These are phyloP conservation scores for Nipponia nippon DNA, from an alignment of 2,113 vertebrate genomes.

Conservation along the genomic window DNA sequence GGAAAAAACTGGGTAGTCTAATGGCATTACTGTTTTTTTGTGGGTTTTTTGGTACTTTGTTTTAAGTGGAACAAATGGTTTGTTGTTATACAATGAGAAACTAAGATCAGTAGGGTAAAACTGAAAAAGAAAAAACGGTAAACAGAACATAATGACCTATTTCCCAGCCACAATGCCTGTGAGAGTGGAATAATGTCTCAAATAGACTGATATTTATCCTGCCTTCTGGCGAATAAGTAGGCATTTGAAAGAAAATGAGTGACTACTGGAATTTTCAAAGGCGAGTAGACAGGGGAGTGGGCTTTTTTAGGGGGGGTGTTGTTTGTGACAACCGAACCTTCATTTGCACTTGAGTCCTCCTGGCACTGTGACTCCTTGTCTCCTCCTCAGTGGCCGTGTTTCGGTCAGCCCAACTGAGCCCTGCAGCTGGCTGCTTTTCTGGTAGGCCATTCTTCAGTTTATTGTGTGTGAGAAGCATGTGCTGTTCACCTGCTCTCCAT, in stretches of 20 bases:
- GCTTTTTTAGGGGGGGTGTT: neutral
- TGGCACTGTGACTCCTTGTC: neutral
- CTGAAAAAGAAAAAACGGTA: neutral
- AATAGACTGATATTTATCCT: neutral
- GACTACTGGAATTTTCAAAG: neutral
- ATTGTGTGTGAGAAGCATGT: neutral
- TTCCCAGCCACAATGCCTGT: neutral
- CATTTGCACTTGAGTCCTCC: fast-evolving
- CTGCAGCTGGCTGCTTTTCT: neutral
- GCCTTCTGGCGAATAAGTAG: neutral
- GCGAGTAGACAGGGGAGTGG: neutral
- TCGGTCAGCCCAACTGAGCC: neutral
- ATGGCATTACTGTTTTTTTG: neutral
- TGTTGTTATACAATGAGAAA: neutral
- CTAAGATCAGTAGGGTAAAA: neutral
- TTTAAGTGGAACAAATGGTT: neutral
- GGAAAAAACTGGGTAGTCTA: neutral
- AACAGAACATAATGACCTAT: neutral
- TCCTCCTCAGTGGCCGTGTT: neutral
- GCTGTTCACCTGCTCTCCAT: neutral
- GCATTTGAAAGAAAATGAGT: neutral
- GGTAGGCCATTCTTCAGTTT: neutral
- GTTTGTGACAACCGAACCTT: neutral
- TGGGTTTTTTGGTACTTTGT: neutral
- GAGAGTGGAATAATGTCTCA: neutral